phyloP scores from a whole-genome alignment of 53 echinoderm and acorn worm genomes.

The Patiria pectinifera region DNA sequence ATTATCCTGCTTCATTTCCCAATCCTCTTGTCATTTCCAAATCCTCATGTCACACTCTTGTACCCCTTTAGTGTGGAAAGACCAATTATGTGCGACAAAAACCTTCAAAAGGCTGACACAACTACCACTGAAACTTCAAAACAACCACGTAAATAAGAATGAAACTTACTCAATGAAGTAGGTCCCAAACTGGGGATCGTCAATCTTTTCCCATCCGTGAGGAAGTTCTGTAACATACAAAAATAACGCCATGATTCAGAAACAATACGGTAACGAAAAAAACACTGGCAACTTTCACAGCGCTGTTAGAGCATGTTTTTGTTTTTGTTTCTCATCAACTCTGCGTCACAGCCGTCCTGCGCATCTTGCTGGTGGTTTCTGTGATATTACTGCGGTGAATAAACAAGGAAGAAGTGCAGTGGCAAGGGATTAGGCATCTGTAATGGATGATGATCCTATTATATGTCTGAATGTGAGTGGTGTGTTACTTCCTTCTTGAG shows the following conservation, averaged over 20 bases:
- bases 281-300: too few species aligned
- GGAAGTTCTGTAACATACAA: constrained; percentile 84
- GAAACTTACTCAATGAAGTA: constrained; percentile 95
- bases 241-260: not conserved
- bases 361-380: too few species aligned
- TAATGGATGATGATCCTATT: not conserved
- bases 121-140: not conserved
- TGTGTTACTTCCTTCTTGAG: not conserved
- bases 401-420: not conserved
- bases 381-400: not conserved
- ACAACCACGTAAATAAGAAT: not conserved
- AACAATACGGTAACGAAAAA: too few species aligned
- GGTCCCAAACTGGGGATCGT: constrained; percentile 92
- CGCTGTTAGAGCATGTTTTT: too few species aligned
- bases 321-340: too few species aligned
- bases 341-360: too few species aligned
- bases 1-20: too few species aligned
- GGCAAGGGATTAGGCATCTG: not conserved
- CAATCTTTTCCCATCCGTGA: constrained; percentile 96
- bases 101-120: not conserved
- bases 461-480: not conserved
- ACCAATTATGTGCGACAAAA: not conserved
- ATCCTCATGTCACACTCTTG: too few species aligned
- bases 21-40: too few species aligned
- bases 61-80: too few species aligned